Evolutionary conservation across 92 coral and sea anemone genomes (phyloP), one percentile per base, ranked within the genome.

Genomic region (Virgularia gustaviana): DNA sequence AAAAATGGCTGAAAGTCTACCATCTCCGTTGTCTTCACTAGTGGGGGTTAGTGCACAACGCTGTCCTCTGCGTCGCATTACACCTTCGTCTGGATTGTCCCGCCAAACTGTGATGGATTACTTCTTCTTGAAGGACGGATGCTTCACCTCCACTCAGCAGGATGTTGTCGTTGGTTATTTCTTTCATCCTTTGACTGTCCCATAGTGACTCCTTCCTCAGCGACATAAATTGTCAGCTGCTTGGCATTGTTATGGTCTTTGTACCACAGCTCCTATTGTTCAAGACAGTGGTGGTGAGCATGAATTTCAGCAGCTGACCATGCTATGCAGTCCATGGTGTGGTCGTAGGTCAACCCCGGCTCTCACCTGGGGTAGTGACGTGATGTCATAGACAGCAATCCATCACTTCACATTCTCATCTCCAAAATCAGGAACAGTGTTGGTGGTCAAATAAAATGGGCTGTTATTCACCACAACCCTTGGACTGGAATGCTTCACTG

Each of bases 401-500:
- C 67, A 11, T 6, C 67, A 22, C 16, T 60, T 10, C 0, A 60
- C 42, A 15, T 60, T 60, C 11, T 33, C 76, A 6, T 52, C 63
- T 15, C 76, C 63, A 20, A 71, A 49, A 49, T 71, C 43, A 9
- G 76, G 63, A 16, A 71, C 76, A 28, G 31, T 11, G n/a, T 71
- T 71, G 19, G n/a, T n/a, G n/a, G n/a, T n/a, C n/a, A n/a, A n/a
- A n/a, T n/a, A n/a, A n/a, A n/a, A n/a, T n/a, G n/a, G n/a, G n/a
- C n/a, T n/a, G n/a, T n/a, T n/a, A n/a, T n/a, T n/a, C n/a, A n/a
- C n/a, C n/a, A n/a, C n/a, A n/a, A n/a, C n/a, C n/a, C n/a, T n/a
- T n/a, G n/a, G n/a, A n/a, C n/a, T n/a, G n/a, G n/a, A n/a, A n/a
- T 71, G 76, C 20, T 71, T 71, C 0, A 71, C 76, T 0, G 63